A percentile compares a stretch with the other conserved stretches of the same genome.
Conservation (phyloP, 2,888 invertebrate species). For the Latrodectus elegans region DNA sequence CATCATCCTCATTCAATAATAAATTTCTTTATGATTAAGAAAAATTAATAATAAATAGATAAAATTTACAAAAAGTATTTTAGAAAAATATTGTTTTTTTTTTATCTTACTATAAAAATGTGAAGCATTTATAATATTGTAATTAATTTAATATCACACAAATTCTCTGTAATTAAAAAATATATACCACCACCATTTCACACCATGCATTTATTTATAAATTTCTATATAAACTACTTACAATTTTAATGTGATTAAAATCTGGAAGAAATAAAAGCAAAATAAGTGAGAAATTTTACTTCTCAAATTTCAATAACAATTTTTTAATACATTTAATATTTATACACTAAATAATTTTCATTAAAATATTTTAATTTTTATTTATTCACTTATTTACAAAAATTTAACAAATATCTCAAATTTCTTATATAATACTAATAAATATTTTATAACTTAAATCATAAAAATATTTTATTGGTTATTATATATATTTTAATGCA, state of each 20-base stretch:
- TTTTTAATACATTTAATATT: no score
- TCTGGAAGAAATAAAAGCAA: slow-evolving; percentile 26
- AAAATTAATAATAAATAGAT: not conserved
- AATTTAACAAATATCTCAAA: no score
- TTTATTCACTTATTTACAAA: no score
- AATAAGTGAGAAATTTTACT: no score
- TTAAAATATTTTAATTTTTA: no score
- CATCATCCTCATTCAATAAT: not conserved
- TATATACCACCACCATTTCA: slow-evolving; percentile 20
- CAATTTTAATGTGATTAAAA: not conserved
- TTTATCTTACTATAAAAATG: not conserved
- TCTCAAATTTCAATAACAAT: no score
- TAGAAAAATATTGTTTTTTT: not conserved
- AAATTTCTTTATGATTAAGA: not conserved
- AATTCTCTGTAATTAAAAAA: no score
- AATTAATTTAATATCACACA: not conserved
- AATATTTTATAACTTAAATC: no score
- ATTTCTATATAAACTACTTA: slow-evolving; percentile 9
- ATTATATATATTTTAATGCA: no score
- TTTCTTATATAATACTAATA: no score
- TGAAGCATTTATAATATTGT: not conserved
- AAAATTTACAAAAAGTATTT: not conserved
- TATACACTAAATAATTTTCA: no score
- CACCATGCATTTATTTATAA: not conserved
- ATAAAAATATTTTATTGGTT: no score